Evolutionary conservation across 1,140 invertebrate species (phyloP), one percentile per base, ranked within the genome.

Genomic region (Andrena cerasifolii): DNA sequence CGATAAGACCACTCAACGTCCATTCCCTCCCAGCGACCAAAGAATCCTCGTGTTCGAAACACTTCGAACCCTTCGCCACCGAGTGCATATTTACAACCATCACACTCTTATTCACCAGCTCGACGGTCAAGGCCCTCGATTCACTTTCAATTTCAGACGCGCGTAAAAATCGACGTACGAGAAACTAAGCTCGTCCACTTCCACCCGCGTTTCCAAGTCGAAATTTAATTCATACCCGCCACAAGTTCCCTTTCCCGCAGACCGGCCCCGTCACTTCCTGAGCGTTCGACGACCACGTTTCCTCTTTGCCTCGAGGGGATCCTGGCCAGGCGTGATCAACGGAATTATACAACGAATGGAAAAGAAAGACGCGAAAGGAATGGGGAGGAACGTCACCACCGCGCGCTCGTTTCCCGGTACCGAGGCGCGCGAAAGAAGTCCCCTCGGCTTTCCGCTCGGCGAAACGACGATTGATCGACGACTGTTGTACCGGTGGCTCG

Each of bases 321-420:
- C n/a, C n/a, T n/a, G n/a, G n/a, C n/a, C n/a, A n/a, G n/a, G n/a
- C n/a, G n/a, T n/a, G n/a, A n/a, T n/a, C n/a, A n/a, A n/a, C n/a
- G n/a, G n/a, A n/a, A n/a, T n/a, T n/a, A n/a, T n/a, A n/a, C n/a
- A n/a, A n/a, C n/a, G n/a, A n/a, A n/a, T n/a, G n/a, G n/a, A n/a
- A 40, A 10, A 40, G 36, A 10, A 40, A 40, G 36, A 40, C 10
- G 10, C 4, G 3, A 40, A 40, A 40, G 4, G 36, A 40, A 40
- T 5, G 4, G 3, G 36, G 10, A 40, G 36, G 36, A 40, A 40
- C 36, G 36, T 12, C 51, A 45, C 40, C 72, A 47, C 6, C 36
- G 6, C 40, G 53, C 43, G 51, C 62, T 67, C 14, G 49, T 66
- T 67, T 67, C 63, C n/a, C 73, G 73, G 63, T 76, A 68, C 53